phyloP scores from a whole-genome alignment of 2,888 invertebrate genomes.

The Leptarthrus brevirostris region DNA sequence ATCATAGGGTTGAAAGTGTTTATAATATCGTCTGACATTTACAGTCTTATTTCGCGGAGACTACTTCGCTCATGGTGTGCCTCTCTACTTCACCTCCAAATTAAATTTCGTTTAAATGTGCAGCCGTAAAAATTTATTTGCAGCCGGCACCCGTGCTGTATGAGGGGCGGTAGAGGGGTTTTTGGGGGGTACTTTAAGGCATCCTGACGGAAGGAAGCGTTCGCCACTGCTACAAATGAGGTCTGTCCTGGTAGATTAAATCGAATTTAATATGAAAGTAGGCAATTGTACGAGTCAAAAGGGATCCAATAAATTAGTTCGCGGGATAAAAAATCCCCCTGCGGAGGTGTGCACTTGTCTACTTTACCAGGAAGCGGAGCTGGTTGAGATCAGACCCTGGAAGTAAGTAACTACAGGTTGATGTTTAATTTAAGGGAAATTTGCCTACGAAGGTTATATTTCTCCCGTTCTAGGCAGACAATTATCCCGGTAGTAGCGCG shows the following conservation, averaged over 20 bases:
- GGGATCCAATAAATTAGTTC: conserved; percentile 42
- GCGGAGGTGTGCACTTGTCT: conserved; percentile 17
- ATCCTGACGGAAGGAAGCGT: neutral
- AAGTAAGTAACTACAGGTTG: conserved; percentile 32
- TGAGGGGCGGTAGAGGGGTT: neutral
- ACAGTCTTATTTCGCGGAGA: neutral
- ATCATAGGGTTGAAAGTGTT: conserved; percentile 40
- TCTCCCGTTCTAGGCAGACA: conserved; percentile 16
- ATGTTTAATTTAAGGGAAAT: conserved; percentile 43
- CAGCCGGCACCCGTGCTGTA: conserved; percentile 34
- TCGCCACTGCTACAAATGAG: neutral
- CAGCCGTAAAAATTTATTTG: conserved; percentile 47
- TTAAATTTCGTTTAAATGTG: conserved; percentile 48
- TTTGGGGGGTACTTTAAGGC: neutral
- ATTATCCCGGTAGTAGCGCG: conserved; percentile 2
- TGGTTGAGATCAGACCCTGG: neutral
- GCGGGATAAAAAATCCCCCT: conserved; percentile 11
- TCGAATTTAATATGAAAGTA: conserved; percentile 47
- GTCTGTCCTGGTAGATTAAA: conserved; percentile 37
- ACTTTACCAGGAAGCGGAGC: too few species aligned
- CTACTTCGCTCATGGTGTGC: neutral
- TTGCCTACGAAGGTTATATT: conserved; percentile 36
- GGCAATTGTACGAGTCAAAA: conserved; percentile 44
- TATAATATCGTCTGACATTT: conserved; percentile 32
- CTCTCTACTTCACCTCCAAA: conserved; percentile 16